Evolutionary conservation across 2,888 invertebrate genomes (phyloP), one percentile per base, ranked within the genome.

Genomic region (Hypena proboscidalis): DNA sequence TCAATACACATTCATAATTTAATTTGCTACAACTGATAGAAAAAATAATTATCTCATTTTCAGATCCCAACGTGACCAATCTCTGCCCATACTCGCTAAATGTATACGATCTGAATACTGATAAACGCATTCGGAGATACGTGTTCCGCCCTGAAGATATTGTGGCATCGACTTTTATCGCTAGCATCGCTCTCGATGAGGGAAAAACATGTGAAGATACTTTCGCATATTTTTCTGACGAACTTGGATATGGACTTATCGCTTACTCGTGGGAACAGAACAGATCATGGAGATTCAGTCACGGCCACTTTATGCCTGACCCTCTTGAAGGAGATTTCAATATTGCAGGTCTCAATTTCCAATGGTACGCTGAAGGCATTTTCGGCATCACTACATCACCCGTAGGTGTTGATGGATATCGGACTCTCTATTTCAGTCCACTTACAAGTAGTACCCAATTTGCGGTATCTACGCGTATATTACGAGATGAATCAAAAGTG

Each of bases 171-270:
- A 96, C 96, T 0, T 96, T 96, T 77, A 96, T 97, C 50, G 96
- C 96, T n/a, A 97, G 96, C 70, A 95, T 96, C 42, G 95, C 94
- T n/a, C 92, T 96, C 1, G 97, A 97, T 69, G 90, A 95, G 55
- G 95, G 95, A 17, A 90, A 92, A 61, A 92, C 89, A 26, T 96
- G 96, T 70, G 94, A 95, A 2, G 95, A 96, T 70, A 93, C 95
- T 0, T 95, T 92, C 70, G 96, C 96, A 0, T 96, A 96, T 77
- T 93, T 96, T 83, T 94, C 95, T 0, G 96, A 97, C 73, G 96
- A 96, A 74, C 87, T 96, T 11, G 96, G 96, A 34, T 96, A 96
- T 65, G 96, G 96, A 0, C 85, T 97, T 11, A 94, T 97, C 39
- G 93, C 94, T 1, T 97, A 97, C 76, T 96, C 96, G 0, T 95